A percentile compares a stretch with the other conserved stretches of the same genome.
phyloP scores from a whole-genome alignment of 2,888 invertebrate species.

The Apamea sordens region DNA sequence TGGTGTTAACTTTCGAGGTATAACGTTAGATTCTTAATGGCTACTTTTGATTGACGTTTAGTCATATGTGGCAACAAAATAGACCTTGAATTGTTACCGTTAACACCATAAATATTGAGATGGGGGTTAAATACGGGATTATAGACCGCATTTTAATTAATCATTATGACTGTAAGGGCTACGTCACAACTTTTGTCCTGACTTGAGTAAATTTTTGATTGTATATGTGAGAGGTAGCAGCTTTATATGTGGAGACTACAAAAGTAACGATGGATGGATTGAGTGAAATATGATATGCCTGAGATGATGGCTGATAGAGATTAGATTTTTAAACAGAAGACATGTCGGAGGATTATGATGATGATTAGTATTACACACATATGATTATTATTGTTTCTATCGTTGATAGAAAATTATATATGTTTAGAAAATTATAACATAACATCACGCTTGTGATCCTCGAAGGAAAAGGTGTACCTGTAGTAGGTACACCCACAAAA shows the following conservation, averaged over 20 bases:
- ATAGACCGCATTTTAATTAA: not conserved
- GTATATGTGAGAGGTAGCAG: not conserved
- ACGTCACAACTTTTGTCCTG: not conserved
- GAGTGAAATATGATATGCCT: not conserved
- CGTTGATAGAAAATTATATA: no score
- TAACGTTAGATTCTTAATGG: conserved; percentile 15
- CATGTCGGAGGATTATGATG: not conserved
- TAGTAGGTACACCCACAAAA: not conserved
- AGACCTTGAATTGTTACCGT: conserved; percentile 30
- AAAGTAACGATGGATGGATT: not conserved
- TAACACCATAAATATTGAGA: conserved; percentile 5
- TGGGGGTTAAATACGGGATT: conserved; percentile 13
- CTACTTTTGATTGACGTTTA: conserved; percentile 26
- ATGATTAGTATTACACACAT: not conserved
- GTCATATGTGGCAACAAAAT: conserved; percentile 9
- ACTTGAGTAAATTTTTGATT: not conserved
- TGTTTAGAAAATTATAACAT: no score
- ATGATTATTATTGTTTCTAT: no score
- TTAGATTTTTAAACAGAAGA: not conserved
- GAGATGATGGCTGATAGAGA: not conserved
- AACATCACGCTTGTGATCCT: not conserved
- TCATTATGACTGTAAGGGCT: not conserved
- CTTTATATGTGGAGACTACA: not conserved
- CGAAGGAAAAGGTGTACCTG: not conserved
- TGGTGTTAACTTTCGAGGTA: conserved; percentile 30